Percentiles rank a stretch among this genome's conserved stretches.
Evolutionary conservation across 2,113 vertebrate genomes (phyloP).

Genomic region (Microcebus murinus): DNA sequence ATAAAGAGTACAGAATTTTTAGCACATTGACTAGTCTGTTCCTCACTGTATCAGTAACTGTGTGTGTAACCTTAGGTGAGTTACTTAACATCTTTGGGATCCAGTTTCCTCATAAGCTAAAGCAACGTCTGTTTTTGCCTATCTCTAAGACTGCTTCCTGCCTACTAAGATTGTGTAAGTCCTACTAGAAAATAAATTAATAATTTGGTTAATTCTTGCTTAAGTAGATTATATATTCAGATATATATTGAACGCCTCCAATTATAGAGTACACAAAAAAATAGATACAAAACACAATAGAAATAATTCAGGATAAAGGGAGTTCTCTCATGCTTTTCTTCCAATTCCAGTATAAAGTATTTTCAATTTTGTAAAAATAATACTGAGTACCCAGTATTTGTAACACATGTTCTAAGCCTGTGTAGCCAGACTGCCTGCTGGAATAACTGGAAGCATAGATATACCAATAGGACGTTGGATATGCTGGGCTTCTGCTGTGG

Average conservation of each 20-base stretch:
- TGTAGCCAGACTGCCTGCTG: not conserved
- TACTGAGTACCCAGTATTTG: not conserved
- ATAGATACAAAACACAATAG: not conserved
- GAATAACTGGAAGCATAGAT: not conserved
- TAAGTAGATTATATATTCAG: not conserved
- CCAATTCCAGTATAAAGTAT: not conserved
- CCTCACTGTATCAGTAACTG: not conserved
- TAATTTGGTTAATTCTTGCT: not conserved
- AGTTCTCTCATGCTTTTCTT: constrained; percentile 34
- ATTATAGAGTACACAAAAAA: not conserved
- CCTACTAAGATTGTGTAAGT: not conserved
- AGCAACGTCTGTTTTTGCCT: not conserved
- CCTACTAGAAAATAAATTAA: constrained; percentile 4
- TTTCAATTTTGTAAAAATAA: constrained; percentile 27
- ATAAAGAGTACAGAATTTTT: not conserved
- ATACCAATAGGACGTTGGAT: not conserved
- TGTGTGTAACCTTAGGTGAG: not conserved
- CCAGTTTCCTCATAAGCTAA: not conserved
- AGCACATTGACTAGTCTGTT: not conserved
- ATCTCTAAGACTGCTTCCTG: not conserved
- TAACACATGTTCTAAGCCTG: not conserved
- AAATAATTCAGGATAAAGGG: not conserved
- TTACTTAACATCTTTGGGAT: not conserved
- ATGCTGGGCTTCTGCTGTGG: not conserved
- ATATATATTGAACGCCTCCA: not conserved